A percentile compares a stretch with the other conserved stretches of the same genome.
These are phyloP conservation scores for Celastrina argiolus DNA, from an alignment of 2,888 invertebrate species.

Conservation along the genomic window DNA sequence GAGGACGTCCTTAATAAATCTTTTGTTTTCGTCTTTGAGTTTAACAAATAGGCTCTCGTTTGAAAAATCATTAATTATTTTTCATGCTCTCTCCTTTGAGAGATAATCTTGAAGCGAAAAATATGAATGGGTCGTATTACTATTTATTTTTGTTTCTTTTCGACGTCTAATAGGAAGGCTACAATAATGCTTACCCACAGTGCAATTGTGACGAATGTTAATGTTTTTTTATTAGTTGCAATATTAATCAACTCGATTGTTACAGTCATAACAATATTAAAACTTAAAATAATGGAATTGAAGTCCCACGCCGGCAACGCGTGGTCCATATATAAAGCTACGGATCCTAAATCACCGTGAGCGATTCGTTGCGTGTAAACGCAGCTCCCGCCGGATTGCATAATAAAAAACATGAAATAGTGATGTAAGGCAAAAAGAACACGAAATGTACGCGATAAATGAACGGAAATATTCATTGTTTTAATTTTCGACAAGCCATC, in stretches of 20 bases:
- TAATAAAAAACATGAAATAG: slow-evolving; percentile 64
- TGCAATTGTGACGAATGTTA: not conserved
- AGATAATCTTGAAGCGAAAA: not conserved
- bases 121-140: not conserved
- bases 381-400: slow-evolving; percentile 62
- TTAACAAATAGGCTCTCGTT: not conserved
- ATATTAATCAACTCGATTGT: not conserved
- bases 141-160: not conserved
- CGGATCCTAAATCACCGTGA: slow-evolving; percentile 56
- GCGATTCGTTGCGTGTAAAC: slow-evolving; percentile 66
- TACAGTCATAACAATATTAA: not conserved
- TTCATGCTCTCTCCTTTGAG: not conserved
- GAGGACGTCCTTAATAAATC: not conserved
- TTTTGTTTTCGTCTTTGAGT: not conserved
- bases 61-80: not conserved
- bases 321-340: slow-evolving; percentile 33
- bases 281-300: not conserved
- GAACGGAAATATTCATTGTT: slow-evolving; percentile 69
- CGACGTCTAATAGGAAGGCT: not conserved
- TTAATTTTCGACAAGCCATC: slow-evolving; percentile 75
- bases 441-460: slow-evolving; percentile 53
- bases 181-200: not conserved
- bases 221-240: not conserved
- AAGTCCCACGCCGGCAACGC: not conserved
- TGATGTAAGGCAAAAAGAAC: slow-evolving; percentile 57